These are phyloP conservation scores for Gonatopus flavifemur DNA, from an alignment of 1,140 invertebrate genomes.

Conservation along the genomic window DNA sequence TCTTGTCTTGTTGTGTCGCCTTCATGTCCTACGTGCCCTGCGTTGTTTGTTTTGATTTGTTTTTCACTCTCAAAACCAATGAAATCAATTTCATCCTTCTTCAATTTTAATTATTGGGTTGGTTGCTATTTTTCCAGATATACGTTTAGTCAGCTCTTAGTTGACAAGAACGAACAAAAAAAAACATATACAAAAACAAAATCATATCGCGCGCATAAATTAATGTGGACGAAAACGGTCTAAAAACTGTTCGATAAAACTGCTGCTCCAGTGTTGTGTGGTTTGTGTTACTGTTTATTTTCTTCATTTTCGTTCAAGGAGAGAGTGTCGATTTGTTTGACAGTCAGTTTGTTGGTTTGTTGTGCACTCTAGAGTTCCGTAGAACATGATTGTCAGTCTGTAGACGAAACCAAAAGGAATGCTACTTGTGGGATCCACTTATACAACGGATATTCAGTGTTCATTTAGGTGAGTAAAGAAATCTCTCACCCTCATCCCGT, in stretches of 20 bases:
- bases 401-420: conserved; percentile 54
- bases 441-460: conserved; percentile 52
- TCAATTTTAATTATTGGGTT: conserved; percentile 53
- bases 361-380: conserved; percentile 52
- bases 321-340: conserved; percentile 41
- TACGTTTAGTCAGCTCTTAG: conserved; percentile 53
- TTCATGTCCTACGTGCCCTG: conserved; percentile 29
- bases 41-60: conserved; percentile 10
- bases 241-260: conserved; percentile 52
- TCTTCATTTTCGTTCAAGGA: conserved; percentile 42
- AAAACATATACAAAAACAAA: too few relatives aligned
- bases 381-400: conserved; percentile 52
- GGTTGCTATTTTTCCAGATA: conserved; percentile 58
- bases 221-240: conserved; percentile 31
- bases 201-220: conserved; percentile 23
- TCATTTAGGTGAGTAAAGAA: conserved; percentile 56
- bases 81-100: too few relatives aligned
- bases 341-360: conserved; percentile 52
- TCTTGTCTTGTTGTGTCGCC: conserved; percentile 44
- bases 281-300: conserved; percentile 36
- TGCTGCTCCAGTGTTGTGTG: conserved; percentile 40
- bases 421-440: conserved; percentile 47
- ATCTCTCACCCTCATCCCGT: conserved; percentile 39
- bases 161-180: conserved; percentile 33
- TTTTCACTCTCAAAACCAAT: conserved; percentile 18